These are phyloP conservation scores for Drosophila colorata DNA, from an alignment of 2,888 invertebrate genomes.

Conservation along the genomic window DNA sequence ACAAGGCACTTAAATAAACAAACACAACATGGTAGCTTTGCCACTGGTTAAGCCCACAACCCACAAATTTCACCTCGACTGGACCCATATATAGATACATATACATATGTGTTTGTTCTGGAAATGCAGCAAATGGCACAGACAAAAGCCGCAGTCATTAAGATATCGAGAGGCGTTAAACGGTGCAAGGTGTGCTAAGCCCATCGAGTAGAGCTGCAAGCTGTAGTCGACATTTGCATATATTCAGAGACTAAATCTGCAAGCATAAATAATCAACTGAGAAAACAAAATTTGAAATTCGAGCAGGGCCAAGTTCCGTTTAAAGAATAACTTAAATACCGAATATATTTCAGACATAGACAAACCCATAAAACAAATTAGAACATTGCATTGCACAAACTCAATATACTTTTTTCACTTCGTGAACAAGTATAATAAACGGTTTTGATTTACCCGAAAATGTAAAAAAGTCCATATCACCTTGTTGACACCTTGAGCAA, in stretches of 20 bases:
- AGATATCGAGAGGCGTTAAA: constrained; percentile 2
- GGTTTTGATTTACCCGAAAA: too few relatives aligned
- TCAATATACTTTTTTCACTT: too few relatives aligned
- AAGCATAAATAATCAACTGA: background rate
- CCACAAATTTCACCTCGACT: constrained; percentile 26
- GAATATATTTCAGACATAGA: too few relatives aligned
- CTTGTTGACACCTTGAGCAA: too few relatives aligned
- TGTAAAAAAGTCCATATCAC: too few relatives aligned
- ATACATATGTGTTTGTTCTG: constrained; percentile 44
- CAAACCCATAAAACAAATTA: too few relatives aligned
- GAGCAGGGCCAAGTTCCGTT: too few relatives aligned
- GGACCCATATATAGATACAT: too few relatives aligned
- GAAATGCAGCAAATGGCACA: constrained; percentile 29
- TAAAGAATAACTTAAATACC: too few relatives aligned
- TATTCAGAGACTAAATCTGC: background rate
- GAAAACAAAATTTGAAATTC: background rate
- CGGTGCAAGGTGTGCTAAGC: background rate
- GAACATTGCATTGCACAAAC: too few relatives aligned
- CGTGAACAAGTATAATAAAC: too few relatives aligned
- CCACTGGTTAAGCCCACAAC: constrained; percentile 8
- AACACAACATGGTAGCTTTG: constrained; percentile 44
- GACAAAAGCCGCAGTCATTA: constrained; percentile 41
- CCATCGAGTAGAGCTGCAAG: constrained; percentile 1
- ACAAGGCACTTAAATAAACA: constrained; percentile 58
- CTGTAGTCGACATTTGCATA: constrained; percentile 20